Percentiles rank a stretch among this genome's conserved stretches.
Evolutionary conservation across 2,888 invertebrate species (phyloP).

Genomic region (Ernsta delagoae): DNA sequence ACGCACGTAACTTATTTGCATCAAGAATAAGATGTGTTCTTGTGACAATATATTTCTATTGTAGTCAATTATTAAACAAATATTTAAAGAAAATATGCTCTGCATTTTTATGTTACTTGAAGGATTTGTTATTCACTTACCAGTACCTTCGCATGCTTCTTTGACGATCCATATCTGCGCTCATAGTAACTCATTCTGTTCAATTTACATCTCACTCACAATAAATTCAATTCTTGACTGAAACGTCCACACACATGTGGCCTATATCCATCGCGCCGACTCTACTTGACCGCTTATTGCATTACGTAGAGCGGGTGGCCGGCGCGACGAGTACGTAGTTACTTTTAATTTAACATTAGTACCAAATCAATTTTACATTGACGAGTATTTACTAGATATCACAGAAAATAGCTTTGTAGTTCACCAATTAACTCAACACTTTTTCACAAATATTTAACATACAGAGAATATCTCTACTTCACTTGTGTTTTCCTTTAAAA

Average conservation of each 20-base stretch:
- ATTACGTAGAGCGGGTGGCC: conserved; percentile 5
- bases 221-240: conserved; percentile 28
- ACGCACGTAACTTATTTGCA: not conserved
- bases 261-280: conserved; percentile 15
- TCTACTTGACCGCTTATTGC: conserved; percentile 23
- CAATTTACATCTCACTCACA: conserved; percentile 36
- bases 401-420: no score
- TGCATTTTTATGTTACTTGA: no score
- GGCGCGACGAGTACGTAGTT: not conserved
- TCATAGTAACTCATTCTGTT: conserved; percentile 44
- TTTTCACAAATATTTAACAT: not conserved
- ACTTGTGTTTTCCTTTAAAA: not conserved
- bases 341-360: not conserved
- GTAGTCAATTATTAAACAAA: no score
- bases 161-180: conserved; percentile 43
- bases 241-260: conserved; percentile 24
- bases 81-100: no score
- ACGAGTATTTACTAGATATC: no score
- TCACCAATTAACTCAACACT: not conserved
- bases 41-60: no score
- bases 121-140: conserved; percentile 42
- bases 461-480: not conserved
- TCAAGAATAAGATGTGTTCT: not conserved
- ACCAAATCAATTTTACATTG: not conserved
- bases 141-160: conserved; percentile 41